Base-by-base conservation (phyloP, 2,113 vertebrate species). In the Ochotona curzoniae region DNA sequence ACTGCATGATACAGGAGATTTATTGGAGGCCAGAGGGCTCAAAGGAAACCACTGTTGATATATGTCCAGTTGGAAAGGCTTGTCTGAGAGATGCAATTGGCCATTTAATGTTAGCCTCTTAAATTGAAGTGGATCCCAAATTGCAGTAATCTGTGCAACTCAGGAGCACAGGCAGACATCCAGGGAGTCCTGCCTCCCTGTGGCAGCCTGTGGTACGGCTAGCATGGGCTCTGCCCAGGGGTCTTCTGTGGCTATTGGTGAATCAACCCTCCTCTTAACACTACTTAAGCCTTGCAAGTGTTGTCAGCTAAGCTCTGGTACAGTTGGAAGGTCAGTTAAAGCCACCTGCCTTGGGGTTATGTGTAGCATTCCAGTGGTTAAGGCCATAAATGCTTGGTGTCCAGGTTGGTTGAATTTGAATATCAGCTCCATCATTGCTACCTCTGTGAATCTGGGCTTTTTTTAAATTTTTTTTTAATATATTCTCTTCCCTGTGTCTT, bases 21-120 rank as follows among this genome's bases (percentile, higher is more conserved):
- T 84, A 73, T 28, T 93, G 63, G 92, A 87, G 76, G 88, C 73
- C 78, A 83, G 85, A 90, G 84, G 47, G 30, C 75, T 85, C 91
- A 88, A 54, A 1, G 25, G 85, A 94, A 96, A 80, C 38, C 15
- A 1, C 51, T 93, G 70, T 81, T 87, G 78, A 89, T 83, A 70
- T 26, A 67, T 75, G 82, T 83, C 80, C 93, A 90, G 44, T 57
- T 89, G 71, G 79, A 85, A 63, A 64, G 64, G 0, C 70, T 93
- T 90, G 23, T 90, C 54, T 73, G 79, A 94, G 71, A 88, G 74
- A 84, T 32, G 28, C 1, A 38, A 57, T 61, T 9, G 30, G 87
- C 35, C 54, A 30, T 63, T 92, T 57, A 71, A 11, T 20, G 9
- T 70, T 49, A 60, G 86, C 51, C 51, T 83, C 54, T 35, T 63